A percentile compares a stretch with the other conserved stretches of the same genome.
phyloP scores from a whole-genome alignment of 2,888 invertebrate genomes.

The Diadromus collaris region DNA sequence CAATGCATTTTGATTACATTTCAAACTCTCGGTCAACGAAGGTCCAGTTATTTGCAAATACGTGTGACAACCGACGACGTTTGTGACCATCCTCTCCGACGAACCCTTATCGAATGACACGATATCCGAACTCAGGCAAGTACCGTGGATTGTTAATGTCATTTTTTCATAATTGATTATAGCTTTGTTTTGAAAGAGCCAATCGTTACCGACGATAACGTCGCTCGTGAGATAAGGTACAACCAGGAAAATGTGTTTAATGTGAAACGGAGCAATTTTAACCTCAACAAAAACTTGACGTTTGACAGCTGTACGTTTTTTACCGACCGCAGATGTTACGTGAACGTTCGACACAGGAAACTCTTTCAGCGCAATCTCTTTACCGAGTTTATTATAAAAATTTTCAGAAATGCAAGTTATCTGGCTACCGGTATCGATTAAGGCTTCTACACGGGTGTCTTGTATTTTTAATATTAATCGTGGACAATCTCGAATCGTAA shows the following conservation, averaged over 20 bases:
- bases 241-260: neutral
- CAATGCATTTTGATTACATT: neutral
- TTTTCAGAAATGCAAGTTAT: conserved; percentile 58
- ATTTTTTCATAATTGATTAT: conserved; percentile 45
- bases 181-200: conserved; percentile 49
- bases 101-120: conserved; percentile 36
- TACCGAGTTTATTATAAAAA: conserved; percentile 59
- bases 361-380: conserved; percentile 49
- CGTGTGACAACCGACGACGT: neutral
- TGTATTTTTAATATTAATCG: conserved; percentile 20
- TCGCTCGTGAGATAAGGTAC: conserved; percentile 53
- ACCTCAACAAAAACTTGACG: conserved; percentile 58
- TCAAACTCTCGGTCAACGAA: neutral
- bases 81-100: conserved; percentile 54
- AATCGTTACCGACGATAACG: conserved; percentile 59
- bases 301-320: conserved; percentile 53
- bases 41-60: neutral
- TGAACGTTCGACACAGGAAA: conserved; percentile 50
- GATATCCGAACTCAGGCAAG: conserved; percentile 1
- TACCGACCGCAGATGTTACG: conserved; percentile 48
- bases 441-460: conserved; percentile 17
- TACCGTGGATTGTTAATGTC: conserved; percentile 31
- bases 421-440: conserved; percentile 37
- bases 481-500: conserved; percentile 7
- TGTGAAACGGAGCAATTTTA: neutral